Base-by-base conservation (phyloP, 1,140 invertebrate genomes). In the Orchestia grillus region DNA sequence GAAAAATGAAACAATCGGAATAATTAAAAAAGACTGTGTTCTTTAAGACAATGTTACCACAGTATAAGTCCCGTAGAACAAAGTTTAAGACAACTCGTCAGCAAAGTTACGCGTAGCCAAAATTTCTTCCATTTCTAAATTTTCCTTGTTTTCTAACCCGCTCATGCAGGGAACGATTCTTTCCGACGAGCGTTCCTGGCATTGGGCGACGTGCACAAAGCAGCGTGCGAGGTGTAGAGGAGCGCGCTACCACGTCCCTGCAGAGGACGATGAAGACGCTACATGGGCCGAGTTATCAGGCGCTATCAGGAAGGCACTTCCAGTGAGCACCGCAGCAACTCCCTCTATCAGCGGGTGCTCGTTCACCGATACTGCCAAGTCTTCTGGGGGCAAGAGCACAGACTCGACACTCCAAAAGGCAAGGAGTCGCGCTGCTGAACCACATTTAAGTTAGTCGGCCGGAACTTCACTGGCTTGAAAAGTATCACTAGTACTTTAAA, bases 291-390 rank as follows among this genome's bases (percentile, higher is more conserved):
- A 36, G 62, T 77, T 77, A 77, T 77, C 62, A 77, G 62, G 11
- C 62, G 88, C 43, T 90, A 90, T 90, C 88, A 42, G 43, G 28
- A 41, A 90, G 43, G 88, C 88, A 90, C 88, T 90, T 44, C 88
- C 88, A 90, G 88, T 90, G 43, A 90, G 41, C 88, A 90, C 6
- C 43, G 41, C 88, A 90, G 41, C n/a, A 90, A 44, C n/a, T 41
- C 41, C 88, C 41, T 41, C 43, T 90, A 90, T 90, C 88, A 44
- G 41, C 88, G 43, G 43, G 11, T 42, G 88, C 88, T 90, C 88
- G 88, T 44, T 90, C 88, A 16, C 88, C 43, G 88, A 90, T 90
- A 90, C 41, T 8, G 43, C 41, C 41, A 90, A 90, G 88, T 90
- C 6, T 42, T 41, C 88, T 42, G 88, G 6, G 41, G 43, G 88